Conservation (phyloP, 1,140 invertebrate species). For the Hylyphantes graminicola region DNA sequence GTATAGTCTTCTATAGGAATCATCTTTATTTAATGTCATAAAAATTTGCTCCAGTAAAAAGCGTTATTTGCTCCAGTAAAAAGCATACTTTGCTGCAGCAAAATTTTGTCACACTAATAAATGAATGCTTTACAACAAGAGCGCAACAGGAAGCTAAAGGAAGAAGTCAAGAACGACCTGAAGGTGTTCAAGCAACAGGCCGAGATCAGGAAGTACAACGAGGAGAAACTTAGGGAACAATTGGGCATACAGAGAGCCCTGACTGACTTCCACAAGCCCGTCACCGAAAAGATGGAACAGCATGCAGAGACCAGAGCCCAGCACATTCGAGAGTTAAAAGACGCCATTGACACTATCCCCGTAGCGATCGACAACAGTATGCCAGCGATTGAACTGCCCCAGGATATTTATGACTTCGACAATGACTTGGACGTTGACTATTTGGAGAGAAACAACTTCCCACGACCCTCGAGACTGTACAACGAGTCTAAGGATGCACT, state of each 20-base stretch:
- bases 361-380: not conserved
- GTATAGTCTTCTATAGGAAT: constrained; percentile 4
- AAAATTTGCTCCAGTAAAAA: too few species aligned
- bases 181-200: not conserved
- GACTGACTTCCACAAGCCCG: not conserved
- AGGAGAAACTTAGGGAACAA: not conserved
- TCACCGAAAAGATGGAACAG: constrained; percentile 1
- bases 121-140: constrained; percentile 14
- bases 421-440: too few species aligned
- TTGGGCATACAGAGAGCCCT: not conserved
- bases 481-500: not conserved
- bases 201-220: not conserved
- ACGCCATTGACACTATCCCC: not conserved
- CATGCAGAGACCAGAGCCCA: not conserved
- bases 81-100: too few species aligned
- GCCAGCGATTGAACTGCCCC: not conserved
- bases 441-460: not conserved
- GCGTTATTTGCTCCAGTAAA: not conserved
- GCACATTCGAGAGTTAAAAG: not conserved
- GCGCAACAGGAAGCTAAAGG: not conserved
- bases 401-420: not conserved
- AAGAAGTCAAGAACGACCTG: not conserved
- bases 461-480: too few species aligned
- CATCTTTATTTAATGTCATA: too few species aligned
- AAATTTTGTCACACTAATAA: constrained; percentile 14